phyloP scores from a whole-genome alignment of 2,888 invertebrate species.

The Cephus sareptanus region DNA sequence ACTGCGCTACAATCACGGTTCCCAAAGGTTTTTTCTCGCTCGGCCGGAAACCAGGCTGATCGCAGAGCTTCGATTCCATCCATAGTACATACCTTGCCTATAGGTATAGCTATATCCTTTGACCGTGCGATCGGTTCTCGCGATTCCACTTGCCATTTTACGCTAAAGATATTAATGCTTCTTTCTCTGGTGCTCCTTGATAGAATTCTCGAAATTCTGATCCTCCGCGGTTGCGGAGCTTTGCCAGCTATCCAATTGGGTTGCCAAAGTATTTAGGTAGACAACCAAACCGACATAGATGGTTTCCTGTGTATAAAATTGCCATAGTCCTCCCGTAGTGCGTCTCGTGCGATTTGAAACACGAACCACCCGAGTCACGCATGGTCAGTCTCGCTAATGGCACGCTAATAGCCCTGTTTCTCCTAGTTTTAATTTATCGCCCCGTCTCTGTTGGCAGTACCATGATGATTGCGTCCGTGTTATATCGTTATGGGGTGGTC shows the following conservation, averaged over 20 bases:
- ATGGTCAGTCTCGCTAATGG: constrained; percentile 56
- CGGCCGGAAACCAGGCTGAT: neutral
- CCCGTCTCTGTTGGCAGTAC: constrained; percentile 17
- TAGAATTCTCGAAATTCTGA: neutral
- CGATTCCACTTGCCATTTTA: neutral
- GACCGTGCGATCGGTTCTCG: neutral
- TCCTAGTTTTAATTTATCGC: constrained; percentile 60
- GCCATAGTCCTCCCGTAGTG: neutral
- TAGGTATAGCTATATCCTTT: neutral
- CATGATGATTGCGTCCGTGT: constrained; percentile 28
- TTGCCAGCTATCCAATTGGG: neutral
- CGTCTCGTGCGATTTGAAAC: constrained; percentile 33
- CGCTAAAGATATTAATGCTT: neutral
- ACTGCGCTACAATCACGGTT: constrained; percentile 10
- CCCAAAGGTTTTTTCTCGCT: constrained; percentile 3
- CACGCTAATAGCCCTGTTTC: constrained; percentile 59
- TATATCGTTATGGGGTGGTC: constrained; percentile 39
- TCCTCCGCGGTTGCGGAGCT: neutral
- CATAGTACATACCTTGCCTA: neutral
- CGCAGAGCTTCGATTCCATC: neutral
- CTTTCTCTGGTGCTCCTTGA: neutral
- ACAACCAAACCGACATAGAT: neutral
- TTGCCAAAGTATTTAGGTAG: neutral
- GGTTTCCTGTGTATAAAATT: neutral
- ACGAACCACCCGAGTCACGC: constrained; percentile 49